phyloP scores from a whole-genome alignment of 2,113 vertebrate genomes.

The Caracal caracal region DNA sequence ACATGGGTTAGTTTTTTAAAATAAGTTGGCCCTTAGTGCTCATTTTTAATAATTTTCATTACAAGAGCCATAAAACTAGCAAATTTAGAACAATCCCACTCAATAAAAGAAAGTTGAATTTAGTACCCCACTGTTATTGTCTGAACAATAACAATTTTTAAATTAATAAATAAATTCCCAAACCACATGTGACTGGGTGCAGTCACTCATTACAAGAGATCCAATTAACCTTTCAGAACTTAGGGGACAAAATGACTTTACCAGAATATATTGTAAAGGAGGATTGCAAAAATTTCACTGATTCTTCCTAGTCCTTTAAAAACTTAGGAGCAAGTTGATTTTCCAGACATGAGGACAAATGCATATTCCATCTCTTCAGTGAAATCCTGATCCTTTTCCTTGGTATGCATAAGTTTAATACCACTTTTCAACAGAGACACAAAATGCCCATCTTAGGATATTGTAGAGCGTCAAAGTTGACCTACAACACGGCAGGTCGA shows the following conservation, averaged over 20 bases:
- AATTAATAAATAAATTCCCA: slow-evolving; percentile 7
- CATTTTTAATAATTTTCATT: slow-evolving; percentile 37
- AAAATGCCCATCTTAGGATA: neutral
- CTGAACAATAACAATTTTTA: neutral
- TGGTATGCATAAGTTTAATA: neutral
- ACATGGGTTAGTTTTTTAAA: neutral
- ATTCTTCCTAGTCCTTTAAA: slow-evolving; percentile 66
- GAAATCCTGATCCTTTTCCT: slow-evolving; percentile 22
- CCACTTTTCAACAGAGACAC: neutral
- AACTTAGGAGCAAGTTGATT: slow-evolving; percentile 67
- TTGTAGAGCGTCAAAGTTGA: accelerated
- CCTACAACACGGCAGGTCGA: neutral
- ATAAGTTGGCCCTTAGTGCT: neutral
- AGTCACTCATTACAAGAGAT: neutral
- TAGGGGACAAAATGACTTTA: slow-evolving; percentile 12
- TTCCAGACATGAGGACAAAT: slow-evolving; percentile 75
- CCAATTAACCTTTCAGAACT: neutral
- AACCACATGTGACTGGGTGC: neutral
- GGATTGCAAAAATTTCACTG: slow-evolving; percentile 67
- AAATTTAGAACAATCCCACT: neutral
- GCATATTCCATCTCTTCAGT: slow-evolving; percentile 75
- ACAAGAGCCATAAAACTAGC: slow-evolving; percentile 20
- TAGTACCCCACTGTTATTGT: neutral
- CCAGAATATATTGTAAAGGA: slow-evolving; percentile 47
- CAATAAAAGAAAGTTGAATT: neutral